Conservation (phyloP, 2,113 vertebrate species). For the Myrmophylax atrothorax region DNA sequence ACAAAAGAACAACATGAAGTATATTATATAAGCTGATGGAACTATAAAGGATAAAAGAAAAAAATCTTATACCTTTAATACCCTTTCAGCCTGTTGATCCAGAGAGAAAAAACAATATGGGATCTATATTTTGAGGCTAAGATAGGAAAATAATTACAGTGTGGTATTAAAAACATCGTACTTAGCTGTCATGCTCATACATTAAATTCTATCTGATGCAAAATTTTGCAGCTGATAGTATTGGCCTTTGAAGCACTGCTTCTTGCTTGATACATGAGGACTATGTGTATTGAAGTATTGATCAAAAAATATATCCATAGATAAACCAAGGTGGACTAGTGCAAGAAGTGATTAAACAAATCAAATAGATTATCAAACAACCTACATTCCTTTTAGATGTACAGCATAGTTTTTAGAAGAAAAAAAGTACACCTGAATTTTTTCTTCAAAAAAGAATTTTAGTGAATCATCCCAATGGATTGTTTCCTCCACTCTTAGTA, state of each 20-base stretch:
- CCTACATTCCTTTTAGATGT: background rate
- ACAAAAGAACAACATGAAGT: background rate
- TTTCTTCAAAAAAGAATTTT: background rate
- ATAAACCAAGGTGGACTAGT: background rate
- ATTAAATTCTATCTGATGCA: background rate
- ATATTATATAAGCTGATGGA: background rate
- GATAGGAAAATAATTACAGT: background rate
- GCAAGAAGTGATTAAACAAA: background rate
- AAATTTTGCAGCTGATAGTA: background rate
- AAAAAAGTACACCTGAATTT: background rate
- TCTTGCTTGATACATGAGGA: background rate
- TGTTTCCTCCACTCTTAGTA: background rate
- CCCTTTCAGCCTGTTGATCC: background rate
- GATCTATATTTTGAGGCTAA: background rate
- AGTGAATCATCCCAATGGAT: background rate
- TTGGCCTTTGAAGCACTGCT: background rate
- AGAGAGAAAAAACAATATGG: background rate
- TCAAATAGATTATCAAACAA: background rate
- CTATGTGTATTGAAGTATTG: background rate
- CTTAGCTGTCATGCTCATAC: background rate
- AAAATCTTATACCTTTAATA: background rate
- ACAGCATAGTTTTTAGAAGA: background rate
- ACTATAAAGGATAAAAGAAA: background rate
- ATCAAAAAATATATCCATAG: background rate
- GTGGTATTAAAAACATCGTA: background rate